A percentile compares a stretch with the other conserved stretches of the same genome.
Conservation (phyloP, 2,888 invertebrate genomes). For the Chrysodeixis includens region DNA sequence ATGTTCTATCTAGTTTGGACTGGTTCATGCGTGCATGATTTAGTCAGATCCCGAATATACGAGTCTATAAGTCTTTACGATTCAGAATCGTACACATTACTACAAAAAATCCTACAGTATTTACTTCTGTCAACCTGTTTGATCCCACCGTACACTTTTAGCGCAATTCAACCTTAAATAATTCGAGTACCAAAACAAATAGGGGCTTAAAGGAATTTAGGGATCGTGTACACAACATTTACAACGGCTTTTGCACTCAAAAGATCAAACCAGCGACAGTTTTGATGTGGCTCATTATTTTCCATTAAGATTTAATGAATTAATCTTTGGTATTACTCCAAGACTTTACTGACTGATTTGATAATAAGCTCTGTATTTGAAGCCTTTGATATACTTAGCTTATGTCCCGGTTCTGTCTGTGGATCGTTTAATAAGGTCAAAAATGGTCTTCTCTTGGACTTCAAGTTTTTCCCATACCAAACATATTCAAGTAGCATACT, state of each 20-base stretch:
- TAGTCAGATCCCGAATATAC: too few species aligned
- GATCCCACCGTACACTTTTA: constrained; percentile 7
- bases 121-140: constrained; percentile 14
- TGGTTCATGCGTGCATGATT: too few species aligned
- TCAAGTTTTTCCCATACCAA: too few species aligned
- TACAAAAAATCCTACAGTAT: constrained; percentile 16
- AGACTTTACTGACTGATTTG: background rate
- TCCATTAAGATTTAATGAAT: constrained; percentile 1
- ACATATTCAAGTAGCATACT: too few species aligned
- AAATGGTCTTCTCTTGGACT: too few species aligned
- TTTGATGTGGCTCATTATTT: background rate
- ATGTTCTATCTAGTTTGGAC: too few species aligned
- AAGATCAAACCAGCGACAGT: constrained; percentile 3
- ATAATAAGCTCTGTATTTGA: too few species aligned
- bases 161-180: constrained; percentile 16
- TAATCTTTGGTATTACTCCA: background rate
- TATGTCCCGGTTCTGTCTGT: too few species aligned
- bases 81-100: background rate
- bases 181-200: constrained; percentile 11
- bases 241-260: constrained; percentile 4
- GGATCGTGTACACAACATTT: background rate
- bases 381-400: too few species aligned
- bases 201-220: constrained; percentile 8
- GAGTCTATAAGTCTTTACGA: background rate
- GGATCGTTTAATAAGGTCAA: too few species aligned